Conservation (phyloP, 2,888 invertebrate species). For the Caenorhabditis doughertyi region DNA sequence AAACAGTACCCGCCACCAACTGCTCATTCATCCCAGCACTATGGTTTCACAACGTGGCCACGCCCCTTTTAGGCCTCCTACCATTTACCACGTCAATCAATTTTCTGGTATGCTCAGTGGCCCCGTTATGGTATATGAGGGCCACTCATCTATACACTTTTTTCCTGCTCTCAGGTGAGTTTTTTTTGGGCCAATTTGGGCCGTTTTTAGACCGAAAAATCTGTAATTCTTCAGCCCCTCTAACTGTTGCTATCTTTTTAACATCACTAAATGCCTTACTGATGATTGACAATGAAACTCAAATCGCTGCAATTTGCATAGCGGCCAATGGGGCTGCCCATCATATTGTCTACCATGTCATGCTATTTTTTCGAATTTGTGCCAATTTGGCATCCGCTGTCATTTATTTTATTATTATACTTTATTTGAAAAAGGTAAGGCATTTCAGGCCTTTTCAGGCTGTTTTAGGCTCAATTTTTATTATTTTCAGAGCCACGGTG, state of each 20-base stretch:
- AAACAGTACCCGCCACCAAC: slow-evolving; percentile 46
- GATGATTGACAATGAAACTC: slow-evolving; percentile 29
- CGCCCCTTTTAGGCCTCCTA: slow-evolving; percentile 64
- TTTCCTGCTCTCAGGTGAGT: slow-evolving; percentile 46
- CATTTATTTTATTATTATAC: slow-evolving; percentile 61
- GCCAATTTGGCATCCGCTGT: slow-evolving; percentile 65
- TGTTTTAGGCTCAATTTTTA: not conserved
- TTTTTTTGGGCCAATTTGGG: not conserved
- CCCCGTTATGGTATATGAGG: slow-evolving; percentile 66
- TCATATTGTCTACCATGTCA: slow-evolving; percentile 64
- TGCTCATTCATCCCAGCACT: slow-evolving; percentile 68
- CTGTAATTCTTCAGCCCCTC: slow-evolving; percentile 40
- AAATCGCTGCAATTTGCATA: slow-evolving; percentile 57
- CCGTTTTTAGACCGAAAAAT: not conserved
- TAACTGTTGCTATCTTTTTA: slow-evolving; percentile 30
- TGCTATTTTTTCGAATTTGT: slow-evolving; percentile 64
- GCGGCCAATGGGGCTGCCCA: slow-evolving; percentile 71
- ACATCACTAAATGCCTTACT: slow-evolving; percentile 56
- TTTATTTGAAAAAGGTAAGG: slow-evolving; percentile 57
- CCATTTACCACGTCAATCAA: slow-evolving; percentile 68
- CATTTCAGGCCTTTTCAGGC: too few relatives aligned
- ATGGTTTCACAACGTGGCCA: slow-evolving; percentile 66
- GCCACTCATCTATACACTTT: slow-evolving; percentile 59
- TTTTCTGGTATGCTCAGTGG: slow-evolving; percentile 65
- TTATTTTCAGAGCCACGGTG: slow-evolving; percentile 45